Conservation (phyloP, 2,797 vertebrate species). For the Pseudocheirus occidentalis region DNA sequence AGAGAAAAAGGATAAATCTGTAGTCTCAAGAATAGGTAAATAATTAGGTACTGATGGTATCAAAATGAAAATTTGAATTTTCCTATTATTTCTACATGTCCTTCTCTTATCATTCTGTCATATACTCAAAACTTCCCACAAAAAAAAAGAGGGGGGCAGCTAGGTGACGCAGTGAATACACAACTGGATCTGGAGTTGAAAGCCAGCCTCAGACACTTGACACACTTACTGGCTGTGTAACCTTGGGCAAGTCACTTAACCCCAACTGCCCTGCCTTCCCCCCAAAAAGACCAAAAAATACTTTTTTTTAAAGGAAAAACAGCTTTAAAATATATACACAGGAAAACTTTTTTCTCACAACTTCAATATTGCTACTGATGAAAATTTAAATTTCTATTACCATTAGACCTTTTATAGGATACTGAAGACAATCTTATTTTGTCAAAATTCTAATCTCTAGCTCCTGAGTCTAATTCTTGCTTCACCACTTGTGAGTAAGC, state of each 20-base stretch:
- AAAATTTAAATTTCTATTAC: background rate
- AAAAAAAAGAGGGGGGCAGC: background rate
- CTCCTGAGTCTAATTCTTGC: background rate
- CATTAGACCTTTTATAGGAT: background rate
- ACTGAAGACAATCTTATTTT: background rate
- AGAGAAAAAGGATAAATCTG: background rate
- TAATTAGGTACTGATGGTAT: background rate
- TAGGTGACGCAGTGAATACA: too few species aligned
- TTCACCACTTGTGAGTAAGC: background rate
- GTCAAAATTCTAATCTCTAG: background rate
- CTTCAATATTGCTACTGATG: background rate
- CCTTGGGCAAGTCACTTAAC: too few species aligned
- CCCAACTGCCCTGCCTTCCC: too few species aligned
- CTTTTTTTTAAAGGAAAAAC: background rate
- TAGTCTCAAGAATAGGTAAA: background rate
- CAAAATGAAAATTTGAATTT: constrained; percentile 1
- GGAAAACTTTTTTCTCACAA: background rate
- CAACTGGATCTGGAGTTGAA: too few species aligned
- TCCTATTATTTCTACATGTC: constrained; percentile 41
- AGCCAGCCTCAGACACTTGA: too few species aligned
- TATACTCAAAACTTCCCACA: background rate
- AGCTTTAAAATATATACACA: background rate
- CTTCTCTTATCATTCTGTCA: constrained; percentile 5
- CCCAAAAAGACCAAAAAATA: too few species aligned
- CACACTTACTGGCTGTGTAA: too few species aligned